Conservation (phyloP, 2,797 vertebrate genomes). For the Semaprochilodus insignis region DNA sequence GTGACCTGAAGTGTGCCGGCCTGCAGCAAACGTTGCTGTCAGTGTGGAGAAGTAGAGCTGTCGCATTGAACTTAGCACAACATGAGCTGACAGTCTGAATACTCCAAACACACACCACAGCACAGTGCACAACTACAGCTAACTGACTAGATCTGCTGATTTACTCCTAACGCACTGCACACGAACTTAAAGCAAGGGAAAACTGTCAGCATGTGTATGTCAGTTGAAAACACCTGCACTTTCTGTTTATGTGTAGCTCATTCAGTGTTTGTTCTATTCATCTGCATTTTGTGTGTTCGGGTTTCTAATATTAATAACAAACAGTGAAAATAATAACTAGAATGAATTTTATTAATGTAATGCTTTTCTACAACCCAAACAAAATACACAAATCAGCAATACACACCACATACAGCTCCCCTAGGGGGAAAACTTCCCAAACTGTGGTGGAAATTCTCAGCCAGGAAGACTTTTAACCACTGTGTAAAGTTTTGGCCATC, state of each 20-base stretch:
- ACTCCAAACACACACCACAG: conserved; percentile 75
- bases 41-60: conserved; percentile 75
- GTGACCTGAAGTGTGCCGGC: conserved; percentile 85
- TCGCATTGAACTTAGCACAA: conserved; percentile 72
- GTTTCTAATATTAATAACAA: too few relatives aligned
- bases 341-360: too few relatives aligned
- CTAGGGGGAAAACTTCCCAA: too few relatives aligned
- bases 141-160: conserved; percentile 60
- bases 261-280: background rate
- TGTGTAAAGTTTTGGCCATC: too few relatives aligned
- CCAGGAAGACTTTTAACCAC: too few relatives aligned
- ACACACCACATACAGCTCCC: too few relatives aligned
- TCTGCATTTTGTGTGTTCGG: background rate
- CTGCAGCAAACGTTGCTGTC: conserved; percentile 84
- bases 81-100: conserved; percentile 78
- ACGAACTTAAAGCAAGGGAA: background rate
- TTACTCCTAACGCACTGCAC: conserved; percentile 63
- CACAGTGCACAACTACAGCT: background rate
- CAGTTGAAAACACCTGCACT: background rate
- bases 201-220: background rate
- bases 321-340: too few relatives aligned
- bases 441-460: too few relatives aligned
- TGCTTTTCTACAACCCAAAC: too few relatives aligned
- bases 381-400: too few relatives aligned
- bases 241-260: background rate